A percentile compares a stretch with the other conserved stretches of the same genome.
Evolutionary conservation across 2,797 vertebrate species (phyloP).

Genomic region (Arremon aurantiirostris): DNA sequence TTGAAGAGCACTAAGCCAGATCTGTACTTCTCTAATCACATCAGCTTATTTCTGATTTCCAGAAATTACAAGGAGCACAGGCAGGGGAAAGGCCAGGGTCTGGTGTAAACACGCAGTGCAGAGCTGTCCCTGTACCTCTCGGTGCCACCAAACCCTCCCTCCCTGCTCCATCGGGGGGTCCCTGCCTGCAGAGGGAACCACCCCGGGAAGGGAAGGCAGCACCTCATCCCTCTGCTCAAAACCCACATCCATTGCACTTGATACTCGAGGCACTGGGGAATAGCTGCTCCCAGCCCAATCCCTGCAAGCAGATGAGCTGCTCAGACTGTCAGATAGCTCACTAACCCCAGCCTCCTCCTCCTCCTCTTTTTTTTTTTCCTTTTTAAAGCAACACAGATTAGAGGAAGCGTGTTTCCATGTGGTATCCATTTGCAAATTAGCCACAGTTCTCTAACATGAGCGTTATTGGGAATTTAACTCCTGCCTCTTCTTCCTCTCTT

Average conservation of each 20-base stretch:
- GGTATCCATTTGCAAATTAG: slow-evolving; percentile 53
- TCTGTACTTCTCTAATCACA: slow-evolving; percentile 77
- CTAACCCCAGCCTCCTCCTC: neutral
- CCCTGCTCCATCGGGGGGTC: neutral
- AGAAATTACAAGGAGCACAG: slow-evolving; percentile 77
- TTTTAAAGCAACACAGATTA: slow-evolving; percentile 50
- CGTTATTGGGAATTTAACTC: neutral
- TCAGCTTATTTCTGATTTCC: slow-evolving; percentile 80
- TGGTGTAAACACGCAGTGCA: neutral
- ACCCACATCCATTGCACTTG: neutral
- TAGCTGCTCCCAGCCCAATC: neutral
- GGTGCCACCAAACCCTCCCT: neutral
- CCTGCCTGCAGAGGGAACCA: neutral
- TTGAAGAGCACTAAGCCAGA: slow-evolving; percentile 75
- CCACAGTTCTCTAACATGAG: neutral
- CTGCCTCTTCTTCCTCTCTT: neutral
- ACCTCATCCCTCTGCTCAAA: neutral
- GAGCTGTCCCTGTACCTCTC: neutral
- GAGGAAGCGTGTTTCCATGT: neutral
- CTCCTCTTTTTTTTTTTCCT: neutral
- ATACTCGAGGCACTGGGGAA: neutral
- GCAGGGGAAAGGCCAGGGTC: slow-evolving; percentile 31
- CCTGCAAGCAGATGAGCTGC: slow-evolving; percentile 28
- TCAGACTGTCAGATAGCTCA: slow-evolving; percentile 37
- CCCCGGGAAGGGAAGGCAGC: neutral